A percentile compares a stretch with the other conserved stretches of the same genome.
Evolutionary conservation across 2,888 invertebrate genomes (phyloP).

Genomic region (Cephus rjabovi): DNA sequence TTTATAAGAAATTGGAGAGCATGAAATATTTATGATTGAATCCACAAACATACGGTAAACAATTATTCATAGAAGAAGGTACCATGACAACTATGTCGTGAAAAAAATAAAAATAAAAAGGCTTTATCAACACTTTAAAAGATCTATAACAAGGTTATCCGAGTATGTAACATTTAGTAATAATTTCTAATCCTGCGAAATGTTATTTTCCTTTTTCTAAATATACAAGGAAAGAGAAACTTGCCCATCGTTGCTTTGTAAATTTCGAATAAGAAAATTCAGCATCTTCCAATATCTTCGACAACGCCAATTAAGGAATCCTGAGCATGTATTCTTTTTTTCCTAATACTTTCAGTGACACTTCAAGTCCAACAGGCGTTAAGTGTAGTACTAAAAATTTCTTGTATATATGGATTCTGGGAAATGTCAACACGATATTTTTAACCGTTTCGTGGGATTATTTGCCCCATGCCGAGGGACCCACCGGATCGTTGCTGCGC

Average conservation of each 20-base stretch:
- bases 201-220: neutral
- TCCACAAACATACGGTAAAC: neutral
- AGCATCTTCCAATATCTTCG: constrained; percentile 13
- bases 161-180: neutral
- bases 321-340: neutral
- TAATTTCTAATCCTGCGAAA: neutral
- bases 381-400: constrained; percentile 14
- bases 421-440: constrained; percentile 28
- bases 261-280: constrained; percentile 18
- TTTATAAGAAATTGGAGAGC: neutral
- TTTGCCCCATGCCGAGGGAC: constrained; percentile 50
- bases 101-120: neutral
- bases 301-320: constrained; percentile 2
- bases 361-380: neutral
- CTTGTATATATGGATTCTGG: constrained; percentile 9
- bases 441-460: constrained; percentile 27
- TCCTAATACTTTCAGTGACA: neutral
- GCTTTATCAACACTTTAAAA: neutral
- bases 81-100: neutral
- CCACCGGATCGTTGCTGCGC: constrained; percentile 39
- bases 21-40: neutral
- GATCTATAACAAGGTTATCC: neutral
- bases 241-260: constrained; percentile 18
- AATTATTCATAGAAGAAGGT: neutral
- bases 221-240: neutral